Evolutionary conservation across 1,140 invertebrate species (phyloP), one percentile per base, ranked within the genome.

Genomic region (Holcopasites calliopsidis): DNA sequence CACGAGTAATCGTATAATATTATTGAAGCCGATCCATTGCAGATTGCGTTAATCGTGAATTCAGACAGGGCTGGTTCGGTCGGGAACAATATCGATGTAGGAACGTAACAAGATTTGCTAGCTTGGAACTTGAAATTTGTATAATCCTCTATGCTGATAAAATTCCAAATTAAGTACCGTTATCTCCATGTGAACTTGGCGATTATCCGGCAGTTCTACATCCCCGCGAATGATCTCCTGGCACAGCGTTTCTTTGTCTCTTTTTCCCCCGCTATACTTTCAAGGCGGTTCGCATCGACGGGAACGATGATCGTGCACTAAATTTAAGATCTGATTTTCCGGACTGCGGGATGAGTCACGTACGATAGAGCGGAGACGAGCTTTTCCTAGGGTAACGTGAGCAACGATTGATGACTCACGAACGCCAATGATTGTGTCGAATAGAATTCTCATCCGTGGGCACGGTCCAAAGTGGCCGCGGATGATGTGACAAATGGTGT

Each of bases 401-500:
- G 31, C 57, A 35, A 50, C 52, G 47, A 76, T 80, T 38, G 55
- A 44, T 82, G 80, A 82, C 7, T 82, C 77, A 82, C 6, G 35
- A 2, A 7, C 18, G 10, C 3, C 21, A 16, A 0, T 28, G 16
- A 11, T 60, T 8, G 18, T 16, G n/a, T 6, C 11, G 38, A 44
- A 50, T 33, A 35, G 38, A 57, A 70, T 44, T 57, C 57, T 73
- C 61, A 55, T 61, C 31, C 26, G n/a, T 81, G 79, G 79, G 65
- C 55, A 49, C 31, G 50, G 18, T 65, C 79, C 79, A 81, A 78
- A 40, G 61, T 33, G 40, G 47, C 21, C 21, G n/a, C 6, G 31
- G 28, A 35, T 23, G n/a, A 3, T 2, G 47, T 40, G 58, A 54
- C 21, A 69, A 66, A 62, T 62, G 40, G 16, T 40, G 33, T 31